phyloP scores from a whole-genome alignment of 2,797 vertebrate genomes.

The Adrianichthys oophorus region DNA sequence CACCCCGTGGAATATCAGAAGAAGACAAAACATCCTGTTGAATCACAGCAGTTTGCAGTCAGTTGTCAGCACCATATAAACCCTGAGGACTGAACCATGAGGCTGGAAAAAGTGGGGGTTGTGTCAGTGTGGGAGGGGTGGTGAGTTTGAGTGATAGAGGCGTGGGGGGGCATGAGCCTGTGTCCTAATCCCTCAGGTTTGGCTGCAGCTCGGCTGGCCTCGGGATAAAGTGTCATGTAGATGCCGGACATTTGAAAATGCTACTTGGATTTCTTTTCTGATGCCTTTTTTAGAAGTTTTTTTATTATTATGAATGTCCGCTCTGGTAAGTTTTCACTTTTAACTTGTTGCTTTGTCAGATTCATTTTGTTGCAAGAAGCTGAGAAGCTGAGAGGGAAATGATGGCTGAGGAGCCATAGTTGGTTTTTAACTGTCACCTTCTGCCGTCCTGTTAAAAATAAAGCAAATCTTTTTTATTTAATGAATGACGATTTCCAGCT shows the following conservation, averaged over 20 bases:
- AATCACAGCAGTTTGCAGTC: slow-evolving; percentile 25
- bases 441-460: background rate
- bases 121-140: slow-evolving; percentile 52
- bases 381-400: background rate
- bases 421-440: background rate
- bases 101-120: slow-evolving; percentile 4
- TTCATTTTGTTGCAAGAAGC: background rate
- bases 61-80: slow-evolving; percentile 43
- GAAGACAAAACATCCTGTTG: background rate
- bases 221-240: slow-evolving; percentile 75
- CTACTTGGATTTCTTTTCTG: slow-evolving; percentile 52
- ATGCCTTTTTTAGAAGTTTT: slow-evolving; percentile 19
- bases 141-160: slow-evolving; percentile 59
- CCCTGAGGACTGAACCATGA: slow-evolving; percentile 57
- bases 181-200: slow-evolving; percentile 84
- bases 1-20: slow-evolving; percentile 6
- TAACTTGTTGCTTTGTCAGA: slow-evolving; percentile 15
- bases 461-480: background rate
- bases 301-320: slow-evolving; percentile 39
- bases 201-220: slow-evolving; percentile 68
- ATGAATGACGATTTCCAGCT: too few relatives aligned
- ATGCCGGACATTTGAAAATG: slow-evolving; percentile 68
- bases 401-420: background rate
- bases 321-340: slow-evolving; percentile 76
- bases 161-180: slow-evolving; percentile 78